phyloP scores from a whole-genome alignment of 2,888 invertebrate species.

The Enoplolaimus lenunculus region DNA sequence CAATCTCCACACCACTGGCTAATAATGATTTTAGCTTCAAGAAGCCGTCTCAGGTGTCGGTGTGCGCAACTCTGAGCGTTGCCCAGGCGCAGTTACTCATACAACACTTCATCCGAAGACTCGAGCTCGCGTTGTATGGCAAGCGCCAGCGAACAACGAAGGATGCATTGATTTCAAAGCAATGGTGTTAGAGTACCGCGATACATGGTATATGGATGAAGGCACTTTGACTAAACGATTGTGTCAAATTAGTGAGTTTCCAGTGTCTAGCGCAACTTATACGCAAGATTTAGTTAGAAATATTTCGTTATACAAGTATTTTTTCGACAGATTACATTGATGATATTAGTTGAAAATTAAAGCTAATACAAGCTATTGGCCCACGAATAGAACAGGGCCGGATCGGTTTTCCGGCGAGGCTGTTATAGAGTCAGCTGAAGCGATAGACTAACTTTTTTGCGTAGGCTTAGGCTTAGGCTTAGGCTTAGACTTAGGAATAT shows the following conservation, averaged over 20 bases:
- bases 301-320: not conserved
- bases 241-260: constrained; percentile 28
- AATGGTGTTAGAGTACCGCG: constrained; percentile 36
- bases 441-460: too few species aligned
- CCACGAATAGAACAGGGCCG: too few species aligned
- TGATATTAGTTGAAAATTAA: not conserved
- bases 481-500: too few species aligned
- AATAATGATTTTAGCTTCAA: constrained; percentile 8
- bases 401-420: too few species aligned
- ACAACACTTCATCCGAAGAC: constrained; percentile 36
- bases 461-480: too few species aligned
- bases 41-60: not conserved
- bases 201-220: constrained; percentile 36
- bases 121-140: constrained; percentile 13
- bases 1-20: too few species aligned
- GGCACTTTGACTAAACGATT: constrained; percentile 34
- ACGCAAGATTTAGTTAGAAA: too few species aligned
- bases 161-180: constrained; percentile 36
- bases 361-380: too few species aligned
- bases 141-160: constrained; percentile 16
- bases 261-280: too few species aligned
- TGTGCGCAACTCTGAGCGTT: constrained; percentile 2
- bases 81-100: constrained; percentile 33
- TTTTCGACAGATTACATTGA: not conserved
- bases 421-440: too few species aligned